phyloP scores from a whole-genome alignment of 2,797 vertebrate genomes.

The Anolis apletophallus region DNA sequence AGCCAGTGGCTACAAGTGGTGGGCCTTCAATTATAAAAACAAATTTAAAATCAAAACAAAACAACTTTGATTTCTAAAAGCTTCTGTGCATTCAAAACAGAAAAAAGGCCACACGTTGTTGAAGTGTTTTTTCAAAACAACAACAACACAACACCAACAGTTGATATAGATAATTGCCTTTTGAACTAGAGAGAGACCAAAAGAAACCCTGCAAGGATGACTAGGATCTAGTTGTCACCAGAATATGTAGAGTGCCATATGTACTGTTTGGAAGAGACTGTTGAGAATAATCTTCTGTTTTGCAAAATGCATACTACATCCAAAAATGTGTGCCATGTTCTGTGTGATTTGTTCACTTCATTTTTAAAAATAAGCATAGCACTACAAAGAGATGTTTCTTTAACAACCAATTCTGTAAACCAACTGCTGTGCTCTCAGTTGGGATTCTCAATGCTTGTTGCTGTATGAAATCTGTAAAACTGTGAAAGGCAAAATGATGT shows the following conservation, averaged over 20 bases:
- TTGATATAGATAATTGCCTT: neutral
- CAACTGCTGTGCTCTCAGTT: neutral
- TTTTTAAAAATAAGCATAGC: neutral
- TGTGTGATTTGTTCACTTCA: conserved; percentile 15
- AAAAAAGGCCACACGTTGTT: neutral
- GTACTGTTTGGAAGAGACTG: neutral
- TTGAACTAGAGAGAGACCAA: neutral
- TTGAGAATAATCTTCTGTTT: neutral
- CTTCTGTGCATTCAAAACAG: conserved; percentile 18
- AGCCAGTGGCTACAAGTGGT: neutral
- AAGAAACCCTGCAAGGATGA: neutral
- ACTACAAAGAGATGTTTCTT: neutral
- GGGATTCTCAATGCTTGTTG: neutral
- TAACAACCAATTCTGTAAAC: neutral
- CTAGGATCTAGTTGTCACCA: neutral
- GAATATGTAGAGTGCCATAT: neutral
- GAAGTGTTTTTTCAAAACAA: neutral
- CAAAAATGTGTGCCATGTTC: conserved; percentile 12
- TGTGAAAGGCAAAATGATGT: neutral
- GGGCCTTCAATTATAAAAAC: conserved; percentile 13
- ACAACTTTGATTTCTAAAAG: neutral
- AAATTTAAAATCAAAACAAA: neutral
- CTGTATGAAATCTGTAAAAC: neutral
- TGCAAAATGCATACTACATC: neutral
- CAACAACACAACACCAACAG: neutral